A percentile compares a stretch with the other conserved stretches of the same genome.
Conservation (phyloP, 2,888 invertebrate species). For the Campoplex capitator region DNA sequence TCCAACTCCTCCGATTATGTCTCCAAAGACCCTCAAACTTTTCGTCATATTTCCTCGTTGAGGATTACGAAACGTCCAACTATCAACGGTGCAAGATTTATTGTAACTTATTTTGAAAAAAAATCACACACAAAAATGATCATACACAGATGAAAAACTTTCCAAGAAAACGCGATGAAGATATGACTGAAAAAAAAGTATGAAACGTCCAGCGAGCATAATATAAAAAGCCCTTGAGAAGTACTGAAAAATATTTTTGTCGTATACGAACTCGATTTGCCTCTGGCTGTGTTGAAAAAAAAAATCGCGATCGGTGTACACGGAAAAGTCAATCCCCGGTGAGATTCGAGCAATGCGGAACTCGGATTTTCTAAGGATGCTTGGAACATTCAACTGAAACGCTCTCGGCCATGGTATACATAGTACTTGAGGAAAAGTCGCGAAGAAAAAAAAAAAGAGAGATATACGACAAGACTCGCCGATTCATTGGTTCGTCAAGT, state of each 20-base stretch:
- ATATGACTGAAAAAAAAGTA: no score
- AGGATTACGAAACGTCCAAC: conserved; percentile 14
- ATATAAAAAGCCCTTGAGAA: conserved; percentile 12
- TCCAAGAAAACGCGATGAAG: no score
- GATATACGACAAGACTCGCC: conserved; percentile 17
- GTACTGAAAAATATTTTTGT: conserved; percentile 16
- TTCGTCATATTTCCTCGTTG: conserved; percentile 28
- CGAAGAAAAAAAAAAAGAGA: conserved; percentile 5
- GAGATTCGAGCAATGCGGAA: conserved; percentile 73
- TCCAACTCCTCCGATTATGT: conserved; percentile 24
- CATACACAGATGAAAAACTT: background rate
- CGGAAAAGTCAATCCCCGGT: conserved; percentile 34
- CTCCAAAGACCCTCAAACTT: conserved; percentile 18
- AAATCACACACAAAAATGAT: no score
- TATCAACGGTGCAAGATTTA: no score
- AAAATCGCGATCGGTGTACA: background rate
- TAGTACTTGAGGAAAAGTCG: conserved; percentile 18
- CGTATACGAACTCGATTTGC: background rate
- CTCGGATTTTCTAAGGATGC: conserved; percentile 57
- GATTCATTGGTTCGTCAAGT: conserved; percentile 78
- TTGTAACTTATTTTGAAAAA: no score
- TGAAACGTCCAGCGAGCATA: background rate
- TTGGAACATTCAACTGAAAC: conserved; percentile 40
- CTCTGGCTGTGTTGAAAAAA: conserved; percentile 2
- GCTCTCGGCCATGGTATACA: conserved; percentile 68